Conservation (phyloP, 2,797 vertebrate genomes). For the Brotogeris chrysoptera region DNA sequence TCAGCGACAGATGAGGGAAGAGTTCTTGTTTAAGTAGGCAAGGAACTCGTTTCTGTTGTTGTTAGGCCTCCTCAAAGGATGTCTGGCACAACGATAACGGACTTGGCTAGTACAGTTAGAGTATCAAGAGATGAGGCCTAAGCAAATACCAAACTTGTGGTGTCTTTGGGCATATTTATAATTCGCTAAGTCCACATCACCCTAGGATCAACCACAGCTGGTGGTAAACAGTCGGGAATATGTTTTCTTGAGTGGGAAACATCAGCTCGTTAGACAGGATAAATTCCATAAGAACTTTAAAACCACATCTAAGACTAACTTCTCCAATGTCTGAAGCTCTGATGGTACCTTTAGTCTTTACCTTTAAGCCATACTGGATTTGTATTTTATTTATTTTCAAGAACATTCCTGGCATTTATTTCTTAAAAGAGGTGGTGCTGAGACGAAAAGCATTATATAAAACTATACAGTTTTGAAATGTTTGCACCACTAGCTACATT, state of each 20-base stretch:
- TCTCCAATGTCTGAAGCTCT: neutral
- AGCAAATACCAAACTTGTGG: neutral
- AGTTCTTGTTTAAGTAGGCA: neutral
- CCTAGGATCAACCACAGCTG: neutral
- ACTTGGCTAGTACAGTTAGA: neutral
- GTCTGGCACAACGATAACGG: neutral
- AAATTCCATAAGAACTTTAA: neutral
- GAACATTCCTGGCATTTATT: neutral
- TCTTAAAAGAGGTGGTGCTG: neutral
- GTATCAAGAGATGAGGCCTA: neutral
- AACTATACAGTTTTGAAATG: neutral
- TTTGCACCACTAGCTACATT: neutral
- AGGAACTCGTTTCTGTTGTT: neutral
- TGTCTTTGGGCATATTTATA: neutral
- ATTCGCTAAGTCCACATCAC: neutral
- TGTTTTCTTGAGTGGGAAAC: neutral
- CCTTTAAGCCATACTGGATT: neutral
- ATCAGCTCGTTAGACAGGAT: neutral
- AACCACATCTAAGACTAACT: neutral
- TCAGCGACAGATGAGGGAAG: neutral
- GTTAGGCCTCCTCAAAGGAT: neutral
- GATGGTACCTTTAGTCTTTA: neutral
- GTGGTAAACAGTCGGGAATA: neutral
- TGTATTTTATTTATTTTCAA: neutral
- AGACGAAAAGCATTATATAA: neutral